phyloP scores from a whole-genome alignment of 2,888 invertebrate species.

The Sialis lutaria region DNA sequence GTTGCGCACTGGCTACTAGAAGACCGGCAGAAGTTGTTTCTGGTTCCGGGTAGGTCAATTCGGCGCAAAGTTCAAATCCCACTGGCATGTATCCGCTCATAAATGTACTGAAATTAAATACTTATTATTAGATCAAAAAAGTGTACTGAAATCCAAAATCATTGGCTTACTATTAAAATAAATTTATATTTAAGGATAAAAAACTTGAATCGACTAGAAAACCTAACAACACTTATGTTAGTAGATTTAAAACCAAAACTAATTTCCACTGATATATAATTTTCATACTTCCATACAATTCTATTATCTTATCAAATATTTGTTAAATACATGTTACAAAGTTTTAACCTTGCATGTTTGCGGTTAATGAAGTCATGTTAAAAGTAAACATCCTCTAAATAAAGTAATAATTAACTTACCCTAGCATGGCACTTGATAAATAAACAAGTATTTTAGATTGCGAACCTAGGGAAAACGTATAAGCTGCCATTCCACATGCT shows the following conservation, averaged over 20 bases:
- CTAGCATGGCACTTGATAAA: conserved; percentile 11
- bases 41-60: conserved; percentile 16
- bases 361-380: too few relatives aligned
- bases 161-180: neutral
- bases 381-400: too few relatives aligned
- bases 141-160: too few relatives aligned
- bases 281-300: too few relatives aligned
- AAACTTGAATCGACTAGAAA: neutral
- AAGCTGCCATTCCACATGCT: conserved; percentile 11
- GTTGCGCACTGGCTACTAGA: conserved; percentile 15
- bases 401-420: conserved; percentile 9
- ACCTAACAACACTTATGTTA: neutral
- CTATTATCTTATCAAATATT: too few relatives aligned
- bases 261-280: too few relatives aligned
- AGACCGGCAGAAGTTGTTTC: conserved; percentile 17
- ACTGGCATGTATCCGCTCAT: conserved; percentile 16
- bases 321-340: too few relatives aligned
- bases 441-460: conserved; percentile 11
- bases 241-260: too few relatives aligned
- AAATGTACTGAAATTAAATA: conserved; percentile 12
- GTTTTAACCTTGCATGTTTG: too few relatives aligned
- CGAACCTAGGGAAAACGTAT: conserved; percentile 12
- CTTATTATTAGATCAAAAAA: too few relatives aligned
- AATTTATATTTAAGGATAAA: neutral
- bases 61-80: conserved; percentile 17